Percentiles rank a stretch among this genome's conserved stretches.
Evolutionary conservation across 2,888 invertebrate genomes (phyloP).

Genomic region (Eupithecia exiguata): DNA sequence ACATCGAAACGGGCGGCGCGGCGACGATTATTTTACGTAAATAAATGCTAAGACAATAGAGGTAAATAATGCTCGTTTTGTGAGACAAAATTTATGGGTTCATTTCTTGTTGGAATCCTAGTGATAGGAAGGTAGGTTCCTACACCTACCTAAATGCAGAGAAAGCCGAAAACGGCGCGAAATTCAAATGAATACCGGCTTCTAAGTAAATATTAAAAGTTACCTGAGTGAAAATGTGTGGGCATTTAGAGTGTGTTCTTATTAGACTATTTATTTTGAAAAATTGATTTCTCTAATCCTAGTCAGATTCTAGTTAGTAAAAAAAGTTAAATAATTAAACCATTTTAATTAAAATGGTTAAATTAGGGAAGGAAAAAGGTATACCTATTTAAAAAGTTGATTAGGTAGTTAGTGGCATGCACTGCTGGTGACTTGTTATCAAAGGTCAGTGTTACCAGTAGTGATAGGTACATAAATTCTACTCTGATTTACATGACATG

Average conservation of each 20-base stretch:
- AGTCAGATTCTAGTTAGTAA: not conserved
- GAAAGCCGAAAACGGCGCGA: conserved; percentile 4
- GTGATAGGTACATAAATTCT: not conserved
- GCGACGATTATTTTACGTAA: not conserved
- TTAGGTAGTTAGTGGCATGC: not conserved
- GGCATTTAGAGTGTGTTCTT: not conserved
- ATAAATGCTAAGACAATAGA: not conserved
- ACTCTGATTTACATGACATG: not conserved
- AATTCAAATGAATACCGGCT: conserved; percentile 1
- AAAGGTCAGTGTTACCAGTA: conserved; percentile 18
- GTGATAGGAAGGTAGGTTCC: not conserved
- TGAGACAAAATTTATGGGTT: not conserved
- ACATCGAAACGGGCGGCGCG: too few relatives aligned
- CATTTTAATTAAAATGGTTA: too few relatives aligned
- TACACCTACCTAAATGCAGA: not conserved
- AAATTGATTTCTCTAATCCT: not conserved
- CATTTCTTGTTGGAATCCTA: not conserved
- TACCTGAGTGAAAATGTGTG: not conserved
- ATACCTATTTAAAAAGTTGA: not conserved
- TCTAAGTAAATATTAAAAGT: not conserved
- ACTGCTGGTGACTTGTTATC: conserved; percentile 15
- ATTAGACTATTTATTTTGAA: not conserved
- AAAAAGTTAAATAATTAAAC: not conserved
- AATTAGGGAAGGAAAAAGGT: not conserved
- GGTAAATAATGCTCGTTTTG: not conserved